Evolutionary conservation across 2,113 vertebrate genomes (phyloP), one percentile per base, ranked within the genome.

Genomic region (Nestor notabilis): DNA sequence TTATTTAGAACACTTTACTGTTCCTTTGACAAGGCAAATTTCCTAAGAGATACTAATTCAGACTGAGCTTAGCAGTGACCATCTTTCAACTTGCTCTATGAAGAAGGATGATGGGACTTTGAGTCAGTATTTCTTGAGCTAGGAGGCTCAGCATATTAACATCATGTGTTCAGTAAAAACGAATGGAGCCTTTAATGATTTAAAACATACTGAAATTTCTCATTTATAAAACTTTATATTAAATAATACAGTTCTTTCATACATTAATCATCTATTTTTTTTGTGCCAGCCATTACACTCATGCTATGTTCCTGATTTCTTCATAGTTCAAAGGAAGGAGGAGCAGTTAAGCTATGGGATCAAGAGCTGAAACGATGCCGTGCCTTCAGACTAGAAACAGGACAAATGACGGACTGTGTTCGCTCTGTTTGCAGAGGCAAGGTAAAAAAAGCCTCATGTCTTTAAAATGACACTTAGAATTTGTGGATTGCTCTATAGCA

Each of bases 311-410:
- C 23, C 60, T 85, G 56, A 39, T 93, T 55, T 82, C 77, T 91
- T 33, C 31, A 3, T 64, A 99, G 99, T 31, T 99, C 99, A n/a
- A 99, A 99, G 82, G 99, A 99, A 93, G 99, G 99, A 61, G 99
- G 99, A 20, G 99, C 99, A 33, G 98, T 99, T 19, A 99, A 99
- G 83, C 98, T 99, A 6, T 99, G 99, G 99, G 99, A 99, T 86
- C 99, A 99, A 97, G 99, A 99, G 87, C 96, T 99, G 95, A 99
- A 99, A 89, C 98, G 99, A 14, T 99, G 99, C 92, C 98, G 99
- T 78, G 99, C 99, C 77, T 99, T 99, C 97, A 97, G 99, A 61
- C 97, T 99, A 28, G 99, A 99, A 98, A 99, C 99, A 0, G 99
- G 99, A 76, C 99, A 99, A 79, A 94, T 98, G 86, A 99, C 99